Evolutionary conservation across 2,797 vertebrate species (phyloP).

Genomic region (Nannoperca obscura): DNA sequence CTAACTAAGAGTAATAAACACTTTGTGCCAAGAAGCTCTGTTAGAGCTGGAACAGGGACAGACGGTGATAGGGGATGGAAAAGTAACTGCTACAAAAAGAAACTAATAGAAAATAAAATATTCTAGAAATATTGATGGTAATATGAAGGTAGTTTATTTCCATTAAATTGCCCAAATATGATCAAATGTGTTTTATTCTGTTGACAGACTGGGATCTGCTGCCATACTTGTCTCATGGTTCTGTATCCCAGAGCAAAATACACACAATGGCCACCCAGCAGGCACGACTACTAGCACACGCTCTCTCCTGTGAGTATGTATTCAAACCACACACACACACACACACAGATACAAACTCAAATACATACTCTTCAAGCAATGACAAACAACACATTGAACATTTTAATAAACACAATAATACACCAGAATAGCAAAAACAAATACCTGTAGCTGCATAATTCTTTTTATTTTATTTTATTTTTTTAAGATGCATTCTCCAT

Average conservation of each 20-base stretch:
- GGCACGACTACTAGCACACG: slow-evolving; percentile 84
- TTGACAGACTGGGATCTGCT: slow-evolving; percentile 89
- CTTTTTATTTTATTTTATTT: too few species aligned
- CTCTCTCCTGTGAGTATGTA: slow-evolving; percentile 89
- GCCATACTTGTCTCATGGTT: slow-evolving; percentile 86
- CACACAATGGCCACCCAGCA: slow-evolving; percentile 84
- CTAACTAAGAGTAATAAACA: background rate
- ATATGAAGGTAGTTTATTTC: background rate
- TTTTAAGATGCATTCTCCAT: too few species aligned
- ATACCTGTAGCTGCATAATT: too few species aligned
- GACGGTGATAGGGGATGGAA: background rate
- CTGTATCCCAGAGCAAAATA: slow-evolving; percentile 86
- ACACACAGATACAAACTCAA: background rate
- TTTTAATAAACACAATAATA: background rate
- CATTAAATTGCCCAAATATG: background rate
- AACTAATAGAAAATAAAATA: background rate
- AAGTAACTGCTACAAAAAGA: background rate
- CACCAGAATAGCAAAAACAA: too few species aligned
- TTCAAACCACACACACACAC: background rate
- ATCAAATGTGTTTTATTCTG: slow-evolving; percentile 5
- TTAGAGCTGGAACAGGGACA: background rate
- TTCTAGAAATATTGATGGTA: background rate
- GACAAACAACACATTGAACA: background rate
- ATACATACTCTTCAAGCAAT: background rate
- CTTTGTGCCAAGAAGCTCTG: background rate